These are phyloP conservation scores for Tipula vernalis DNA, from an alignment of 2,888 invertebrate genomes.

Conservation along the genomic window DNA sequence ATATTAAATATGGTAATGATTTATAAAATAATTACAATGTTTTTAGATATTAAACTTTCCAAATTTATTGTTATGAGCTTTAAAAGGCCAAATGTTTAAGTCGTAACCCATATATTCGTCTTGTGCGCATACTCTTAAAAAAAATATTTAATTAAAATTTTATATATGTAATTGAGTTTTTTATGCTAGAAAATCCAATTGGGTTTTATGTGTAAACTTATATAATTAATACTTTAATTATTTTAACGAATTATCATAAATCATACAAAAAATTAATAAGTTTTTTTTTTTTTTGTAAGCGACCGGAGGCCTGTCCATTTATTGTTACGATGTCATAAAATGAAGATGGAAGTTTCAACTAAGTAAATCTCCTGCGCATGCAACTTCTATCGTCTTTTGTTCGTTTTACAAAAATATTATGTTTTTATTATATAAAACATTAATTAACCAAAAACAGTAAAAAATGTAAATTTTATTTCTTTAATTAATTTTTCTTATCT, in stretches of 20 bases:
- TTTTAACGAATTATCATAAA: background rate
- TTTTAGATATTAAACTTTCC: background rate
- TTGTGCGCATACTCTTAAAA: background rate
- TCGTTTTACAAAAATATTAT: too few relatives aligned
- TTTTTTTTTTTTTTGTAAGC: too few relatives aligned
- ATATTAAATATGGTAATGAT: background rate
- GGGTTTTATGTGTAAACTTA: background rate
- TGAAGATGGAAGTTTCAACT: background rate
- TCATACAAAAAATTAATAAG: background rate
- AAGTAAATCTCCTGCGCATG: too few relatives aligned
- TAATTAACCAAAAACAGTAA: too few relatives aligned
- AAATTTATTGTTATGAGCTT: background rate
- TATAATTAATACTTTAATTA: background rate
- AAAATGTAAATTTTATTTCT: too few relatives aligned
- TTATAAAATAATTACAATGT: background rate
- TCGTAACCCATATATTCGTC: background rate
- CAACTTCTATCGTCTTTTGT: too few relatives aligned
- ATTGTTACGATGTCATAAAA: background rate
- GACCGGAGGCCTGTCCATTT: background rate
- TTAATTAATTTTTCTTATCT: too few relatives aligned
- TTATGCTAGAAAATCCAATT: background rate
- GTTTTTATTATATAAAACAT: too few relatives aligned
- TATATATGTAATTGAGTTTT: background rate
- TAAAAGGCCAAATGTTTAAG: background rate
- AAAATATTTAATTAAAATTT: background rate